phyloP scores from a whole-genome alignment of 2,888 invertebrate genomes.

The Tinea semifulvella region DNA sequence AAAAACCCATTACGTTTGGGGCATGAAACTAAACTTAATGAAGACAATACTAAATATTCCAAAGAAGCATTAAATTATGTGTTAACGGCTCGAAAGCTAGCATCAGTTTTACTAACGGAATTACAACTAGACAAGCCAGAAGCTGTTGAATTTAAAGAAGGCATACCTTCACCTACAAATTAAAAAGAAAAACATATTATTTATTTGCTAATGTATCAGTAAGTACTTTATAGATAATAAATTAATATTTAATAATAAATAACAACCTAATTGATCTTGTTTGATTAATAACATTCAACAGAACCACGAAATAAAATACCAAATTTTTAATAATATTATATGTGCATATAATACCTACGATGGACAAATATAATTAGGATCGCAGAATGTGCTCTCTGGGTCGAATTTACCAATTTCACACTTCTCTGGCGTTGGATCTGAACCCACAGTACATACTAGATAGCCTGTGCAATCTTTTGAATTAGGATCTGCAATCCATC shows the following conservation, averaged over 20 bases:
- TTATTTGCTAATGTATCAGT: no score
- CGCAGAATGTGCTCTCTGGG: not conserved
- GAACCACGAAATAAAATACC: not conserved
- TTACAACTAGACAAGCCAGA: slow-evolving; percentile 11
- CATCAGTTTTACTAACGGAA: slow-evolving; percentile 28
- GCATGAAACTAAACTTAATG: not conserved
- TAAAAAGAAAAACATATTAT: not conserved
- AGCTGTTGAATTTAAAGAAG: not conserved
- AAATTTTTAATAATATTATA: not conserved
- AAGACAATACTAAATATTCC: not conserved
- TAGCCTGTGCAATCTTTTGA: slow-evolving; percentile 10
- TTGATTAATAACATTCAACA: not conserved
- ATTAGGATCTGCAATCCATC: slow-evolving; percentile 13
- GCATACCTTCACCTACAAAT: no score
- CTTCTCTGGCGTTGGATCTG: not conserved
- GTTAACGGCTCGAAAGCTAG: slow-evolving; percentile 34
- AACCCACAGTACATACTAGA: not conserved
- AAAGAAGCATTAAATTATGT: not conserved
- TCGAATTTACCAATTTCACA: not conserved
- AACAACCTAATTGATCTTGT: not conserved
- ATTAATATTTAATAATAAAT: not conserved
- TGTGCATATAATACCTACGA: not conserved
- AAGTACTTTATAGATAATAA: no score
- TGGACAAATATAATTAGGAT: slow-evolving; percentile 4
- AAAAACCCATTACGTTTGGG: not conserved